phyloP scores from a whole-genome alignment of 2,797 vertebrate species.

The Anomalospiza imberbis region DNA sequence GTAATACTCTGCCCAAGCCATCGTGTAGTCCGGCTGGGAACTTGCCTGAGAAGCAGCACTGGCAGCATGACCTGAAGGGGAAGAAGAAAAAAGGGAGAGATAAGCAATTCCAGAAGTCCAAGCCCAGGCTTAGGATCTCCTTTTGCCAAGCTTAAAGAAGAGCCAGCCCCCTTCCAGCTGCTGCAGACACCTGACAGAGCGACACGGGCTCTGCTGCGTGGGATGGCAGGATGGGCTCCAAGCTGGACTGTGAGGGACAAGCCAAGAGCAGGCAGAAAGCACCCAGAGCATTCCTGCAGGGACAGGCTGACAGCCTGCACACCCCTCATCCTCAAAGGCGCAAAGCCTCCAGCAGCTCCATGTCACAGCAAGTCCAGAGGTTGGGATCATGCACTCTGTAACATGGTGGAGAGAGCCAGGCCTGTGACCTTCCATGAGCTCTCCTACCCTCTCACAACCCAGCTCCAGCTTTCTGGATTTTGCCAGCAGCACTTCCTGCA shows the following conservation, averaged over 20 bases:
- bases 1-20: constrained; percentile 97
- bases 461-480: background rate
- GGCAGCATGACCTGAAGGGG: constrained; percentile 83
- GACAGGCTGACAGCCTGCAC: background rate
- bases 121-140: background rate
- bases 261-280: background rate
- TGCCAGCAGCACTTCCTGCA: background rate
- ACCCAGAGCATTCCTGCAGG: background rate
- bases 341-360: background rate
- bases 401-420: background rate
- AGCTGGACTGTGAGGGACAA: background rate
- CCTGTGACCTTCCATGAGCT: background rate
- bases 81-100: background rate
- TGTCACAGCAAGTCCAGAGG: background rate
- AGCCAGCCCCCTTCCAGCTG: background rate
- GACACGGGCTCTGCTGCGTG: rapidly evolving
- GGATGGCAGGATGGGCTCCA: background rate
- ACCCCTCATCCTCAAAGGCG: background rate
- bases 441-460: background rate
- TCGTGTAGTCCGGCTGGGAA: constrained; percentile 92
- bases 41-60: constrained; percentile 89
- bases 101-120: background rate
- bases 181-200: background rate
- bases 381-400: rapidly evolving
- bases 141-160: background rate